Evolutionary conservation across 2,888 invertebrate species (phyloP).

Genomic region (Aradus depressus): DNA sequence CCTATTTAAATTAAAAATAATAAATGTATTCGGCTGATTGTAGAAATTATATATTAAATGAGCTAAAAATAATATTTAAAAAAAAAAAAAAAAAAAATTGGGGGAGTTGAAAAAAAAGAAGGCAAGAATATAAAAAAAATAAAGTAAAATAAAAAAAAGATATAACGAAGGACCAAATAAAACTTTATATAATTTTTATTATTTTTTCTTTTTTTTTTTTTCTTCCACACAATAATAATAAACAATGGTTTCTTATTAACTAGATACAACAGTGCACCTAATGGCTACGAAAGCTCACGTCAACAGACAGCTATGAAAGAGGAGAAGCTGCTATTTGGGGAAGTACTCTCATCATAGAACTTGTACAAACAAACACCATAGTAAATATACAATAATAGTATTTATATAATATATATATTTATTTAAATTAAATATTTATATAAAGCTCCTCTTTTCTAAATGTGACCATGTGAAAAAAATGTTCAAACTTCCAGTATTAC

Average conservation of each 20-base stretch:
- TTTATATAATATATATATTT: conserved; percentile 17
- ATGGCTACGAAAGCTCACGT: conserved; percentile 19
- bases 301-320: conserved; percentile 17
- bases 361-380: conserved; percentile 18
- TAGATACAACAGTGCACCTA: conserved; percentile 20
- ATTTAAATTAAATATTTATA: conserved; percentile 6
- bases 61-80: neutral
- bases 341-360: conserved; percentile 17
- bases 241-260: conserved; percentile 16
- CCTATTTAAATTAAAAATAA: conserved; percentile 4
- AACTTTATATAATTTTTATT: conserved; percentile 19
- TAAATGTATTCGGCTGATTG: neutral
- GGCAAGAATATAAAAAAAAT: neutral
- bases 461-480: conserved; percentile 9
- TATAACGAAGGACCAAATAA: conserved; percentile 16
- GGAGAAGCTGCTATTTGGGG: conserved; percentile 19
- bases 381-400: too few species aligned
- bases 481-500: conserved; percentile 12
- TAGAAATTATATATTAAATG: neutral
- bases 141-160: conserved; percentile 9
- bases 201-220: too few species aligned
- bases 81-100: neutral
- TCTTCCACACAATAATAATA: conserved; percentile 17
- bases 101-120: neutral
- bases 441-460: conserved; percentile 19